Percentiles rank a stretch among this genome's conserved stretches.
Conservation (phyloP, 2,797 vertebrate species). For the Danio aesculapii region DNA sequence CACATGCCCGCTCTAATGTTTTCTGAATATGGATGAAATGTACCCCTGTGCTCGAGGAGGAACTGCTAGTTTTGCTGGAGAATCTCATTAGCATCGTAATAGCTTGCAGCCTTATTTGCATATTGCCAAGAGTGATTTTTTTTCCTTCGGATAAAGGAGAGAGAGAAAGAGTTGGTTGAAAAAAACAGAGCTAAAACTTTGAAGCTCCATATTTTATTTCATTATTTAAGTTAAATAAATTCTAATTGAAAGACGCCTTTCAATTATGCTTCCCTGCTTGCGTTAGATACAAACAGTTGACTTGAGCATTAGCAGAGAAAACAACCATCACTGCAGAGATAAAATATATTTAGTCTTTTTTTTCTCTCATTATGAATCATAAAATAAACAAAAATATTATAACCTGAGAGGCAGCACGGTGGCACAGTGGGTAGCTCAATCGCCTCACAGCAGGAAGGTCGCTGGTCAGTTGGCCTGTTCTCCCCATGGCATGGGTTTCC, state of each 20-base stretch:
- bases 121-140: slow-evolving; percentile 83
- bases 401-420: no score
- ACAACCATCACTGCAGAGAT: slow-evolving; percentile 60
- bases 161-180: slow-evolving; percentile 52
- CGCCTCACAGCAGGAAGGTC: no score
- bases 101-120: slow-evolving; percentile 88
- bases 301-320: slow-evolving; percentile 72
- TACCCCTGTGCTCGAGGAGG: slow-evolving; percentile 71
- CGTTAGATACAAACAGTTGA: slow-evolving; percentile 73
- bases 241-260: slow-evolving; percentile 78
- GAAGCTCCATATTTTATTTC: slow-evolving; percentile 78
- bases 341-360: slow-evolving; percentile 63
- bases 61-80: slow-evolving; percentile 82
- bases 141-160: slow-evolving; percentile 49
- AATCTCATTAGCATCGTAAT: slow-evolving; percentile 89
- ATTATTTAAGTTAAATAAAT: slow-evolving; percentile 82
- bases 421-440: no score
- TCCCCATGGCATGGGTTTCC: no score
- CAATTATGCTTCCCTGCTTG: slow-evolving; percentile 60
- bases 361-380: slow-evolving; percentile 9
- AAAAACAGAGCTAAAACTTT: slow-evolving; percentile 74
- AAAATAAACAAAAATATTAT: background rate
- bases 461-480: no score
- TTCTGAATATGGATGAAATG: slow-evolving; percentile 86
- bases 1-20: slow-evolving; percentile 72